Evolutionary conservation across 2,113 vertebrate genomes (phyloP).

Genomic region (Actinemys pallida): DNA sequence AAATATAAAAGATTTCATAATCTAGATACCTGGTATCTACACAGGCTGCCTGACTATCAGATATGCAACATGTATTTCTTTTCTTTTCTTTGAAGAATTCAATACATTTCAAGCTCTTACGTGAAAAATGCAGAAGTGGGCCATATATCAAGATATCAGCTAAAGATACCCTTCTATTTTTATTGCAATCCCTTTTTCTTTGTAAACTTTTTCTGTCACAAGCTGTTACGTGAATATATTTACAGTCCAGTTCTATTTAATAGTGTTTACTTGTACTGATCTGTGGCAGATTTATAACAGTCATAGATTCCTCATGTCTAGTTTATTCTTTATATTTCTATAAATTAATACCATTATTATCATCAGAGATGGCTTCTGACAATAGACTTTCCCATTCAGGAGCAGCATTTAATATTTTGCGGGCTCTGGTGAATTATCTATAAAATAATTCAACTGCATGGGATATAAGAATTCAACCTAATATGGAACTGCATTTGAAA

Average conservation of each 20-base stretch:
- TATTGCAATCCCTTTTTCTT: conserved; percentile 53
- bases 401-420: conserved; percentile 64
- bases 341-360: conserved; percentile 72
- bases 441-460: conserved; percentile 12
- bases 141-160: conserved; percentile 58
- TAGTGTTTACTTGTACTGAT: conserved; percentile 56
- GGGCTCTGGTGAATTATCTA: conserved; percentile 39
- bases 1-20: conserved; percentile 24
- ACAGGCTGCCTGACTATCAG: background rate
- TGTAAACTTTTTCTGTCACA: conserved; percentile 66
- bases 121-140: conserved; percentile 53
- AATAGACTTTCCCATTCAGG: conserved; percentile 38
- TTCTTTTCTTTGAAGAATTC: conserved; percentile 44
- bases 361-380: conserved; percentile 48
- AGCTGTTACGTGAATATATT: conserved; percentile 56
- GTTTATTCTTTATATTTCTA: conserved; percentile 77
- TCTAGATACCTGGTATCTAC: background rate
- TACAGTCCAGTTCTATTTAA: conserved; percentile 68
- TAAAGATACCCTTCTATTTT: conserved; percentile 64
- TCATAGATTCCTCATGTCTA: conserved; percentile 59
- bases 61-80: conserved; percentile 19
- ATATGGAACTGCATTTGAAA: conserved; percentile 22
- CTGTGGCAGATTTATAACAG: conserved; percentile 70
- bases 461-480: conserved; percentile 38
- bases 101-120: conserved; percentile 60